A percentile compares a stretch with the other conserved stretches of the same genome.
These are phyloP conservation scores for Netelia virgata DNA, from an alignment of 2,888 invertebrate species.

Conservation along the genomic window DNA sequence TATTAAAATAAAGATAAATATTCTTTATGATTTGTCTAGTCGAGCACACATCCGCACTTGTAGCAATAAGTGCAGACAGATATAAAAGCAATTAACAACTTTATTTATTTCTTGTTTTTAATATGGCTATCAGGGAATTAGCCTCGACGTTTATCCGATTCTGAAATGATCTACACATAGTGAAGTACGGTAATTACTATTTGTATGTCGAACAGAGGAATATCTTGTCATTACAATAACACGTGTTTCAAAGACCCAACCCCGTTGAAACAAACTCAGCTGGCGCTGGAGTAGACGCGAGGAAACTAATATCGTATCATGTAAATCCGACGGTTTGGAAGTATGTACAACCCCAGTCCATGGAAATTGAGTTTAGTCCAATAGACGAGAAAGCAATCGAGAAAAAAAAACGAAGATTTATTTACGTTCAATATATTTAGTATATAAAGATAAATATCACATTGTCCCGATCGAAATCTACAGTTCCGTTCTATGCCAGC, in stretches of 20 bases:
- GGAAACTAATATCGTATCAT: not conserved
- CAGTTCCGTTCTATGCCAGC: slow-evolving; percentile 40
- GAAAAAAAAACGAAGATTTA: slow-evolving; percentile 28
- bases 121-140: not conserved
- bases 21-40: not conserved
- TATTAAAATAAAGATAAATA: not conserved
- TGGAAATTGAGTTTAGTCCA: not conserved
- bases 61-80: not conserved
- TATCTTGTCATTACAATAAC: not conserved
- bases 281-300: not conserved
- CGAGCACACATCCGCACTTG: not conserved
- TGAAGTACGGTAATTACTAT: not conserved
- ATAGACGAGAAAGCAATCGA: slow-evolving; percentile 1
- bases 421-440: slow-evolving; percentile 46
- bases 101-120: not conserved
- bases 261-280: not conserved
- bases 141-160: not conserved
- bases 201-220: not conserved
- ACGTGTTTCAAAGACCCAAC: not conserved
- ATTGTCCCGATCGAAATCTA: slow-evolving; percentile 53
- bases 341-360: not conserved
- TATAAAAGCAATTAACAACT: not conserved
- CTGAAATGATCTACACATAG: slow-evolving; percentile 7
- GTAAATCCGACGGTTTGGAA: not conserved
- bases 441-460: slow-evolving; percentile 65